phyloP scores from a whole-genome alignment of 2,113 vertebrate genomes.

The Bubo scandiacus region DNA sequence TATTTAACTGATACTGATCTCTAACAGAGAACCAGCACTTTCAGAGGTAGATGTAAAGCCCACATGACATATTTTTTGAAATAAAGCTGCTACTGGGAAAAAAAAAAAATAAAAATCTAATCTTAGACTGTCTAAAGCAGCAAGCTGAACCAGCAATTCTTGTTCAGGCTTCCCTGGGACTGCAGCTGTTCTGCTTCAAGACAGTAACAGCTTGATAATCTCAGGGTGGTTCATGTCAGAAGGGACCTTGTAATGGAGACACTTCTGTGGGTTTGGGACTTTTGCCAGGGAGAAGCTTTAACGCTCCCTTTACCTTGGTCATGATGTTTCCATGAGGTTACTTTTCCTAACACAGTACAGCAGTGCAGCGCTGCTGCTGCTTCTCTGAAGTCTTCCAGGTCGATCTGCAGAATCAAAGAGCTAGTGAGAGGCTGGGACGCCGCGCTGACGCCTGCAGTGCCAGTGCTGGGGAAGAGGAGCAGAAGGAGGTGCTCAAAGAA shows the following conservation, averaged over 20 bases:
- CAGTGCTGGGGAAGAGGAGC: neutral
- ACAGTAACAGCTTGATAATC: neutral
- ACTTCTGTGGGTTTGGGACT: neutral
- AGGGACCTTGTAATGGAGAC: neutral
- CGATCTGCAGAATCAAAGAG: neutral
- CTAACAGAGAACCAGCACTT: neutral
- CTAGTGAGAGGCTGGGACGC: neutral
- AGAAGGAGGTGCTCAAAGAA: neutral
- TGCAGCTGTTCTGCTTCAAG: neutral
- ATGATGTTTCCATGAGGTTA: neutral
- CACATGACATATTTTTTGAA: neutral
- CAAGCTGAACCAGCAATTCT: neutral
- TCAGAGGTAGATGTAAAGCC: neutral
- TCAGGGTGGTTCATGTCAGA: neutral
- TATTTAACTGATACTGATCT: neutral
- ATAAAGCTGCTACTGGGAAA: neutral
- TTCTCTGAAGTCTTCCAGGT: neutral
- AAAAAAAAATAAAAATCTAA: neutral
- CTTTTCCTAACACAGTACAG: neutral
- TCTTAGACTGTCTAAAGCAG: neutral
- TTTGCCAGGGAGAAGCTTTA: neutral
- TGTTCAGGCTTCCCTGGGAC: neutral
- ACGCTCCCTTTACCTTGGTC: neutral
- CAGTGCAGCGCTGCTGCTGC: neutral
- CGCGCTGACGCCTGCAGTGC: rapidly evolving